Conservation (phyloP, 2,797 vertebrate species). For the Neosilurus hyrtlii region DNA sequence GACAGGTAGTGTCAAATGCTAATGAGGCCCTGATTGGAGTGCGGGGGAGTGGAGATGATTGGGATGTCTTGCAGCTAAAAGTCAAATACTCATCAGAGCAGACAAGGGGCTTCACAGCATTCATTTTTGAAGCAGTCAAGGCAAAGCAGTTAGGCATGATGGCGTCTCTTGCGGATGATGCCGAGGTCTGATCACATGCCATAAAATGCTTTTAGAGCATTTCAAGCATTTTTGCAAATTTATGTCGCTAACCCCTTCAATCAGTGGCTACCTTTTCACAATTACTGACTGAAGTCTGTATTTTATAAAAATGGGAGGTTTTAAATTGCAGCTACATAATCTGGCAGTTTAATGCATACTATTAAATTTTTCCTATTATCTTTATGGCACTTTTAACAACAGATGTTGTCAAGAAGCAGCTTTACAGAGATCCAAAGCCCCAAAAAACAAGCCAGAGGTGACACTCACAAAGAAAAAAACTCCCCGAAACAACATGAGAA, state of each 20-base stretch:
- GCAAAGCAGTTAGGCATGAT: conserved; percentile 33
- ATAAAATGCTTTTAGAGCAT: conserved; percentile 23
- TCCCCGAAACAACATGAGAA: neutral
- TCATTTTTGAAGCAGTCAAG: conserved; percentile 39
- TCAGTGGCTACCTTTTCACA: conserved; percentile 30
- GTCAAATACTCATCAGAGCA: conserved; percentile 61
- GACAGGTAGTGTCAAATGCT: conserved; percentile 65
- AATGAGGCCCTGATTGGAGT: conserved; percentile 65
- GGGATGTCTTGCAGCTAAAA: conserved; percentile 58
- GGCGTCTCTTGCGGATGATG: conserved; percentile 35
- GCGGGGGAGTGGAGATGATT: conserved; percentile 59
- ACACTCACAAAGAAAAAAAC: no score
- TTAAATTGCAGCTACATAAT: neutral
- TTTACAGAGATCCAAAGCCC: neutral
- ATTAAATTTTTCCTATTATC: neutral
- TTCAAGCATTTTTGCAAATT: conserved; percentile 25
- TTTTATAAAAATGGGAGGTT: neutral
- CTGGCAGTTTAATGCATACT: neutral
- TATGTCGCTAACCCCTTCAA: conserved; percentile 21
- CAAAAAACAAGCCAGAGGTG: neutral
- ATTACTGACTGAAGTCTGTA: neutral
- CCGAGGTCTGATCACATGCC: conserved; percentile 34
- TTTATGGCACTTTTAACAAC: neutral
- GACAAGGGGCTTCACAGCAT: conserved; percentile 52
- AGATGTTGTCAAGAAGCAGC: neutral